Evolutionary conservation across 2,888 invertebrate species (phyloP), one percentile per base, ranked within the genome.

Genomic region (Mythimna lalbum): DNA sequence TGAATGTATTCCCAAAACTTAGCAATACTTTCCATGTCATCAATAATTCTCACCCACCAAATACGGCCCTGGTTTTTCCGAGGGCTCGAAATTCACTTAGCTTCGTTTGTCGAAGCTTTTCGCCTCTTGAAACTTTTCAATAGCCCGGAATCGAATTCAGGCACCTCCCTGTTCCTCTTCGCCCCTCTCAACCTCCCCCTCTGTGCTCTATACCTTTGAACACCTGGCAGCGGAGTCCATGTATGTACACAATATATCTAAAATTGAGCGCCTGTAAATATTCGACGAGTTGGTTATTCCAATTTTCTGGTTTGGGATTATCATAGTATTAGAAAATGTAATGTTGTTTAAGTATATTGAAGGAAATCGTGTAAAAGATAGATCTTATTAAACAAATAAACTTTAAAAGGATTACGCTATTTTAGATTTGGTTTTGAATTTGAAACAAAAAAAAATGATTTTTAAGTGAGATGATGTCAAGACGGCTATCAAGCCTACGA

Each of bases 61-160:
- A 66, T 89, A 65, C 90, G 69, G 7, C 78, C 84, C 93, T 85
- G 89, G 14, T 0, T 82, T 87, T 88, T 91, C 91, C 91, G 94
- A 95, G 95, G 95, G 95, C 93, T 91, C 94, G 91, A 95, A 96
- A 96, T 95, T 96, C 95, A 96, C 95, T 96, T 96, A 96, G 95
- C 95, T 95, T 95, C 96, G 96, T 96, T 96, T 96, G 96, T 96
- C 93, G 95, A 96, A 95, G 95, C 96, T 95, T 95, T 96, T 95
- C 95, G 96, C 95, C 96, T 95, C 95, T 96, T 95, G 93, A 95
- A 96, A 96, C 94, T 96, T 96, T 96, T 96, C 96, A 95, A 96
- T 95, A 95, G 95, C 93, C 92, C 90, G 92, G 93, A 95, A 95
- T 95, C 95, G 95, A 95, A 94, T 94, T 93, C 94, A 88, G 90